These are phyloP conservation scores for Synaphobranchus kaupii DNA, from an alignment of 2,797 vertebrate species.

Conservation along the genomic window DNA sequence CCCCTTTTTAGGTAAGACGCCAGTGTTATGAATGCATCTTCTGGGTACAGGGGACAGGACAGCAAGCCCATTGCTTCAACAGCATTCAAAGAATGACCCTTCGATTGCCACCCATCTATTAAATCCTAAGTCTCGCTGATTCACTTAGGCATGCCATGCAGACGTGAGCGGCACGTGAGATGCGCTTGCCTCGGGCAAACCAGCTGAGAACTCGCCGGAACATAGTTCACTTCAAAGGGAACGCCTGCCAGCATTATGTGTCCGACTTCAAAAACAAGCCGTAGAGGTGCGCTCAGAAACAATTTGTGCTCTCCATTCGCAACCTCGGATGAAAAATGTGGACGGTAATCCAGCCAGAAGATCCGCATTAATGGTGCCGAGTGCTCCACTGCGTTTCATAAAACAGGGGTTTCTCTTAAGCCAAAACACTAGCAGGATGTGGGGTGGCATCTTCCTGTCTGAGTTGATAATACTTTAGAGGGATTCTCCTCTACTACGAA, in stretches of 20 bases:
- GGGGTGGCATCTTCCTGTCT: not conserved
- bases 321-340: not conserved
- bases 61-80: slow-evolving; percentile 51
- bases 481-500: not conserved
- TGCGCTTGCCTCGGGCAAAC: not conserved
- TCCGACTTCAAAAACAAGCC: slow-evolving; percentile 16
- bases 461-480: not conserved
- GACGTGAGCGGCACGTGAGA: slow-evolving; percentile 47
- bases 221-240: not conserved
- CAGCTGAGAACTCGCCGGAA: slow-evolving; percentile 21
- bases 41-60: not conserved
- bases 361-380: not conserved
- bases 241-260: not conserved
- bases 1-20: too few species aligned
- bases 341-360: not conserved
- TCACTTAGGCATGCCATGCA: slow-evolving; percentile 60
- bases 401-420: not conserved
- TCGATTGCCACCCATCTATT: slow-evolving; percentile 58
- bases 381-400: not conserved
- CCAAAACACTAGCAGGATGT: not conserved
- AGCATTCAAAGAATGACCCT: slow-evolving; percentile 63
- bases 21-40: too few species aligned
- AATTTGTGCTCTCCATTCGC: not conserved
- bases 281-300: not conserved
- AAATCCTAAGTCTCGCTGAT: slow-evolving; percentile 64